Base-by-base conservation (phyloP, 2,888 invertebrate genomes). In the Lordiphosa fenestrarum region DNA sequence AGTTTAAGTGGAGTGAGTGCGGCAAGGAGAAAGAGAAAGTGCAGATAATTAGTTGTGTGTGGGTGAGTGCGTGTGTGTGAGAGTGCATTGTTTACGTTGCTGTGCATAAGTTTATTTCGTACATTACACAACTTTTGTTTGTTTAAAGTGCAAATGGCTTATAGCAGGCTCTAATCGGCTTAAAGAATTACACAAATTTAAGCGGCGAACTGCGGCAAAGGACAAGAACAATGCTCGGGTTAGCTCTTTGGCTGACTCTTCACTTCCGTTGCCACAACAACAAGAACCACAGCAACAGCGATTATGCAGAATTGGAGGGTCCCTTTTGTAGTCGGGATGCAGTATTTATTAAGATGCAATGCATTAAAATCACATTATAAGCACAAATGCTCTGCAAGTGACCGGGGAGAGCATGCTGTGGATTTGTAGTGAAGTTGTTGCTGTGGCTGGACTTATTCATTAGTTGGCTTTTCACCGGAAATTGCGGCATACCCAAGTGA, bases 401-500 rank as follows among this genome's bases (percentile, higher is more conserved):
- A 54, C 64, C 61, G 10, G 64, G 63, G 65, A 67, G 39, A 50
- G 6, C 13, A 36, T 44, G 15, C 40, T 48, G 36, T 39, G 41
- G 53, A 19, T 56, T 44, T 44, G 35, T 36, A 23, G 37, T 38
- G n/a, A 13, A 39, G 30, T 4, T 30, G 47, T 23, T 41, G 4
- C 12, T 46, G 62, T 53, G 63, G 63, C 15, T 15, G 61, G 53
- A 57, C 73, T 64, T 64, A 82, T 77, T 82, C 85, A 77, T 77
- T 77, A 82, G 84, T 68, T 71, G 60, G 38, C 83, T 73, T 67
- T 72, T 76, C 76, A 84, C 84, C 84, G 85, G 84, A 85, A 84
- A 71, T 73, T 82, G 71, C 72, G 75, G 71, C 60, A 75, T 71
- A 68, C 84, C 80, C 86, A 73, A 84, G 86, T 70, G 86, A 86